Base-by-base conservation (phyloP, 1,140 invertebrate species). In the Stegodyphus mimosarum region DNA sequence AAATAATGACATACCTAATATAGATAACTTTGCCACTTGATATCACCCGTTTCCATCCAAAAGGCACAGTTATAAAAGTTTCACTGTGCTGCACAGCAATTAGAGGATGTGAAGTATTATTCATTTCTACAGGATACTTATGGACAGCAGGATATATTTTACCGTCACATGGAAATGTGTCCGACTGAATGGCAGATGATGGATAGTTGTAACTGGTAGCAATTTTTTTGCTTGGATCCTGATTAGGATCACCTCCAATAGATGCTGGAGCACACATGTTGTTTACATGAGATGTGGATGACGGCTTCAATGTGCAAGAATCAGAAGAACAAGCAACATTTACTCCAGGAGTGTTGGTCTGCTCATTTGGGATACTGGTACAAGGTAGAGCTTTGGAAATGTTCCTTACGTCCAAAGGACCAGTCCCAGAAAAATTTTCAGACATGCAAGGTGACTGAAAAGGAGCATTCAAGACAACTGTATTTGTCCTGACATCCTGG, bases 31-130 rank as follows among this genome's bases (percentile, higher is more conserved):
- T 89, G 87, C 91, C 92, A 89, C 92, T 91, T 87, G 90, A 90
- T 71, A 91, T 88, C 50, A 92, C 88, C 85, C 92, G 90, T 87
- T 91, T 92, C 92, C 92, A 93, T 52, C 92, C 92, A 89, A 91
- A 91, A 63, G 92, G 92, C 75, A 93, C 91, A 72, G 89, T 89
- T 75, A 91, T 88, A 52, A 81, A 80, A n/a, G 76, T 66, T 72
- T 81, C 75, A 70, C 71, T 80, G 15, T 78, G 83, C 63, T 83
- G 80, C 9, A 50, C 49, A 77, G 51, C 48, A 71, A 64, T 51
- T 49, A 85, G 9, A 77, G 73, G 67, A 52, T 50, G 18, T 49
- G 60, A 77, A 10, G 60, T 48, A 48, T 53, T 52, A 33, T 48
- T 67, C 11, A 15, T 52, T n/a, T 63, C 66, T 63, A 52, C 9